These are phyloP conservation scores for Lynx canadensis DNA, from an alignment of 2,113 vertebrate genomes.

Conservation along the genomic window DNA sequence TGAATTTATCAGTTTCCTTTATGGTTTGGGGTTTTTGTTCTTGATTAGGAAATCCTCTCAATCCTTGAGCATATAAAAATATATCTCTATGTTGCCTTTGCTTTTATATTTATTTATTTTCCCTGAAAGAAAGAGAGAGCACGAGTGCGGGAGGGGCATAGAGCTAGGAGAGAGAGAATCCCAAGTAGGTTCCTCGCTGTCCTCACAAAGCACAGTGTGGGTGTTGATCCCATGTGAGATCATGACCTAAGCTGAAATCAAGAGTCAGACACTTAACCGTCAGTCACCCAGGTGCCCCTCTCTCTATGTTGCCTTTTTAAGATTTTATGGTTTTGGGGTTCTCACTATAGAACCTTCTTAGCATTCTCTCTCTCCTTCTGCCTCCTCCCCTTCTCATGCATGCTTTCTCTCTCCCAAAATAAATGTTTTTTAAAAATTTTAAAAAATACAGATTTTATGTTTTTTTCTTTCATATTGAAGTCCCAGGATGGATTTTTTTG, in stretches of 20 bases:
- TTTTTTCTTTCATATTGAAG: background rate
- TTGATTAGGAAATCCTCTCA: background rate
- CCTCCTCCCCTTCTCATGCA: too few relatives aligned
- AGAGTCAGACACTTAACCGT: background rate
- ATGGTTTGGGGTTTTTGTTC: background rate
- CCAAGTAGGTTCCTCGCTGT: background rate
- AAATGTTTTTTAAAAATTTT: too few relatives aligned
- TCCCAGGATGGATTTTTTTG: background rate
- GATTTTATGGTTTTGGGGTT: background rate
- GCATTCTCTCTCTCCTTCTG: too few relatives aligned
- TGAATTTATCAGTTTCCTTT: conserved; percentile 11
- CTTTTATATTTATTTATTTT: background rate
- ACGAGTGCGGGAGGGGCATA: background rate
- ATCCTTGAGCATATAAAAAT: background rate
- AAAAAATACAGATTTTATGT: background rate
- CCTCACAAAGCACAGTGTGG: background rate
- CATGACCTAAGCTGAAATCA: background rate
- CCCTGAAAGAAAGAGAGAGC: background rate
- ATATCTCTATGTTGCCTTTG: background rate
- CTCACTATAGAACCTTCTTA: too few relatives aligned
- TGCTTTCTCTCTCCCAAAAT: too few relatives aligned
- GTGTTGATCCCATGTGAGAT: background rate
- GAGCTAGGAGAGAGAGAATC: background rate
- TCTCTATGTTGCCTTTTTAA: background rate
- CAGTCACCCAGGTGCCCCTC: background rate